These are phyloP conservation scores for Drosophila niveifrons DNA, from an alignment of 2,888 invertebrate species.

Conservation along the genomic window DNA sequence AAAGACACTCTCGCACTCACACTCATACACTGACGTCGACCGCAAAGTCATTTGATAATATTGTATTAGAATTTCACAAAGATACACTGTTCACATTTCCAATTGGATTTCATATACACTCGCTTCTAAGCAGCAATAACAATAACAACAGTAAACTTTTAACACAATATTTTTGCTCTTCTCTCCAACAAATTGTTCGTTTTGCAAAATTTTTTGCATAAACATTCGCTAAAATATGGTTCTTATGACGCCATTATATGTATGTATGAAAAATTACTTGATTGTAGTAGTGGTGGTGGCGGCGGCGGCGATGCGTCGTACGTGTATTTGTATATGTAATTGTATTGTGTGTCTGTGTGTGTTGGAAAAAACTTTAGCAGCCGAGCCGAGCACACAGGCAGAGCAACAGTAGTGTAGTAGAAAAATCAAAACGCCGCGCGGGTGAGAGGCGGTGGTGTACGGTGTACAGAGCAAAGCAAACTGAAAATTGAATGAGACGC, in stretches of 20 bases:
- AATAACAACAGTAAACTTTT: slow-evolving; percentile 26
- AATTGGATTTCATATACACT: slow-evolving; percentile 55
- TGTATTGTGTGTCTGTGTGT: not conserved
- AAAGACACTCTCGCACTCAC: slow-evolving; percentile 42
- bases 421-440: slow-evolving; percentile 82
- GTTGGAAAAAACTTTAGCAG: slow-evolving; percentile 60
- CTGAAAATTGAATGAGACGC: slow-evolving; percentile 81
- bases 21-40: slow-evolving; percentile 59
- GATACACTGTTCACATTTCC: slow-evolving; percentile 59
- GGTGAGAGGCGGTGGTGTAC: slow-evolving; percentile 82
- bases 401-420: slow-evolving; percentile 79
- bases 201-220: slow-evolving; percentile 55
- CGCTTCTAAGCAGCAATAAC: slow-evolving; percentile 3
- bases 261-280: slow-evolving; percentile 75
- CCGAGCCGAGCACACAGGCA: slow-evolving; percentile 15
- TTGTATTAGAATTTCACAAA: slow-evolving; percentile 77
- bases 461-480: slow-evolving; percentile 79
- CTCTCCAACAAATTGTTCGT: slow-evolving; percentile 25
- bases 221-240: slow-evolving; percentile 67
- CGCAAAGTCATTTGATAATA: slow-evolving; percentile 80
- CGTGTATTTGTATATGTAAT: slow-evolving; percentile 49
- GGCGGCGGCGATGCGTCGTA: slow-evolving; percentile 7
- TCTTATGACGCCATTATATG: slow-evolving; percentile 79
- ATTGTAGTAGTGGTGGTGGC: slow-evolving; percentile 60
- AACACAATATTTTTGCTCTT: slow-evolving; percentile 26